Percentiles rank a stretch among this genome's conserved stretches.
Conservation (phyloP, 1,140 invertebrate species). For the Scaptomyza hsui region DNA sequence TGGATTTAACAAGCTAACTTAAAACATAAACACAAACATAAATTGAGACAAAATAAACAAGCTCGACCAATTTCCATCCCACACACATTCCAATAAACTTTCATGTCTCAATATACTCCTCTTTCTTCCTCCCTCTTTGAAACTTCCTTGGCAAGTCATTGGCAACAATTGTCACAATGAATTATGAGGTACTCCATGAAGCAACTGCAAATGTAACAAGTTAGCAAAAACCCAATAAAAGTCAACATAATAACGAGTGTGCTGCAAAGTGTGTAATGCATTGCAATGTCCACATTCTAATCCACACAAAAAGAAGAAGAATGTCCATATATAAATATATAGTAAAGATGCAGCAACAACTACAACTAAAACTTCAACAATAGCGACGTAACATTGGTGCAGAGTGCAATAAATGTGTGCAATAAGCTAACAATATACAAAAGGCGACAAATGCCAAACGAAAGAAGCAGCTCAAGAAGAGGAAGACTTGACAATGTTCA, state of each 20-base stretch:
- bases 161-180: conserved; percentile 52
- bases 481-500: conserved; percentile 19
- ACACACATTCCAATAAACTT: conserved; percentile 1
- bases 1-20: no score
- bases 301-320: conserved; percentile 26
- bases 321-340: conserved; percentile 18
- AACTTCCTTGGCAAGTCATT: conserved; percentile 22
- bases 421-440: conserved; percentile 75
- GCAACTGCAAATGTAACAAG: conserved; percentile 21
- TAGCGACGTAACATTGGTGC: conserved; percentile 17
- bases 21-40: not conserved
- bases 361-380: no score
- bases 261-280: conserved; percentile 15
- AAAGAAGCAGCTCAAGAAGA: not conserved
- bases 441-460: conserved; percentile 75
- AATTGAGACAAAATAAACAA: conserved; percentile 2
- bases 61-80: not conserved
- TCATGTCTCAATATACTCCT: not conserved
- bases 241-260: conserved; percentile 51
- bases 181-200: conserved; percentile 35
- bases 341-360: conserved; percentile 15
- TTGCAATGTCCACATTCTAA: conserved; percentile 53
- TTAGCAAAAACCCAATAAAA: conserved; percentile 53
- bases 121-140: not conserved
- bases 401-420: conserved; percentile 61